phyloP scores from a whole-genome alignment of 2,113 vertebrate genomes.

The Prietella phreatophila region DNA sequence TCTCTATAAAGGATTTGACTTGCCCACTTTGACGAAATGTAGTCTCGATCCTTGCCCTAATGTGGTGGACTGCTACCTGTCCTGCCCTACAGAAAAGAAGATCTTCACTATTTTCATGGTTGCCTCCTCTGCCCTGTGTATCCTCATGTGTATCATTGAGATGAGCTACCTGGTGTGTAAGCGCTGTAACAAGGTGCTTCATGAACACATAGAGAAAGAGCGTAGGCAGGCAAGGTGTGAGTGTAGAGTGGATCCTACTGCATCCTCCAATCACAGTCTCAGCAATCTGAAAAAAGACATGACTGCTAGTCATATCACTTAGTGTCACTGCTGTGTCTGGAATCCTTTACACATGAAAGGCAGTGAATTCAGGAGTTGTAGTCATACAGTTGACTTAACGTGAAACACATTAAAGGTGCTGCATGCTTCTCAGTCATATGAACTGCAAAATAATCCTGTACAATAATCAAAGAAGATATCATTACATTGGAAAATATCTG shows the following conservation, averaged over 20 bases:
- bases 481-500: not conserved
- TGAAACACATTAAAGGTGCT: not conserved
- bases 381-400: not conserved
- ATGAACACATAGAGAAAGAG: not conserved
- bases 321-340: not conserved
- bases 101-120: slow-evolving; percentile 96
- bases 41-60: slow-evolving; percentile 81
- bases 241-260: slow-evolving; percentile 58
- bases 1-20: slow-evolving; percentile 77
- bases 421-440: not conserved
- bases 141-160: slow-evolving; percentile 84
- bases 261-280: slow-evolving; percentile 59
- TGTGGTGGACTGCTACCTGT: slow-evolving; percentile 86
- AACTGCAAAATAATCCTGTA: not conserved
- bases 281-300: slow-evolving; percentile 50
- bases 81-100: slow-evolving; percentile 88
- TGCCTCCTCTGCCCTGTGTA: slow-evolving; percentile 73
- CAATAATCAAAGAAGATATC: not conserved
- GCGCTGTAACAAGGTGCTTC: slow-evolving; percentile 63
- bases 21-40: slow-evolving; percentile 83
- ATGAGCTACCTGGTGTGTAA: slow-evolving; percentile 83
- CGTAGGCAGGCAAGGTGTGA: slow-evolving; percentile 8
- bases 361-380: not conserved
- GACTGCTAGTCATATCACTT: not conserved
- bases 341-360: not conserved